A percentile compares a stretch with the other conserved stretches of the same genome.
Conservation (phyloP, 2,888 invertebrate genomes). For the Diaphora mendica region DNA sequence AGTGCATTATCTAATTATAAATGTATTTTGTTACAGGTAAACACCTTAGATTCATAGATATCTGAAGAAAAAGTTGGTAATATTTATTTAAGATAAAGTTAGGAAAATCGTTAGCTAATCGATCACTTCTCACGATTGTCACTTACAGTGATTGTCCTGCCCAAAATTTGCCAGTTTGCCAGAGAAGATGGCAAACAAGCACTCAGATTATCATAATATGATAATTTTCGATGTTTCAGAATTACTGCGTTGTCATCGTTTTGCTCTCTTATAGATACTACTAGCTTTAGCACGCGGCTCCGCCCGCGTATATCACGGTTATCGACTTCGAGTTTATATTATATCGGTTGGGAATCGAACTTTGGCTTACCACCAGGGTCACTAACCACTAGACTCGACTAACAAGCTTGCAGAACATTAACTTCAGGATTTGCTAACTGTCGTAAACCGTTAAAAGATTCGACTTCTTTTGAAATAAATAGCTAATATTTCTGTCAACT, state of each 20-base stretch:
- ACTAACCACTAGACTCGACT: no score
- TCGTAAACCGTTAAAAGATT: neutral
- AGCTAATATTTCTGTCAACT: neutral
- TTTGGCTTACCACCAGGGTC: no score
- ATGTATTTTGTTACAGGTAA: constrained; percentile 11
- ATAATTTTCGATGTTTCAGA: neutral
- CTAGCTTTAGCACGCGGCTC: no score
- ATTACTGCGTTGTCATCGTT: neutral
- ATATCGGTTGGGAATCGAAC: neutral
- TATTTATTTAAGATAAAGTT: neutral
- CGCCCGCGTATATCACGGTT: neutral
- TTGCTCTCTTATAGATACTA: neutral
- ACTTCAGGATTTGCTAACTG: neutral
- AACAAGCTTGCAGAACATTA: neutral
- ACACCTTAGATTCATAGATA: neutral
- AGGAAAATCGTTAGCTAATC: neutral
- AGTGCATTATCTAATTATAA: neutral
- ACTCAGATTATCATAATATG: neutral
- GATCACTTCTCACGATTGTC: neutral
- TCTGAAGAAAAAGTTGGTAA: neutral
- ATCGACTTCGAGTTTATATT: no score
- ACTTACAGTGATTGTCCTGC: neutral
- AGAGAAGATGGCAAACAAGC: neutral
- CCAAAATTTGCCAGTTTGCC: no score
- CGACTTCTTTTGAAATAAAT: neutral